Conservation (phyloP, 2,888 invertebrate species). For the Mamestra brassicae region DNA sequence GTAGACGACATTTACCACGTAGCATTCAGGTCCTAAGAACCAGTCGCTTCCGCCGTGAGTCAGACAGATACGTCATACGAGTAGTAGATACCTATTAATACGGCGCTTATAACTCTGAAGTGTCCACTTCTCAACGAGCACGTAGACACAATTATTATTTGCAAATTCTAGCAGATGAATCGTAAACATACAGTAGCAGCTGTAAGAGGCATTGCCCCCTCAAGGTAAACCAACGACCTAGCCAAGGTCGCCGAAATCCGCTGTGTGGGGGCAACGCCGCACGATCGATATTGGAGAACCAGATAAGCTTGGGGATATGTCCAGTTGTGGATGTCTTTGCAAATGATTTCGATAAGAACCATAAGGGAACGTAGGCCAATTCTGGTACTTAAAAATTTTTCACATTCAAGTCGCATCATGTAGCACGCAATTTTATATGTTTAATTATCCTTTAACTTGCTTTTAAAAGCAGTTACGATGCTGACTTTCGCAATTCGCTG, state of each 20-base stretch:
- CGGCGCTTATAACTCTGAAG: neutral
- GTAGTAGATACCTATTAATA: neutral
- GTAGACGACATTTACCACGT: conserved; percentile 42
- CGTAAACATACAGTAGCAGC: neutral
- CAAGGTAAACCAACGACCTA: conserved; percentile 25
- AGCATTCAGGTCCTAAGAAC: conserved; percentile 8
- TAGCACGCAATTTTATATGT: no score
- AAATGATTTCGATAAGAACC: neutral
- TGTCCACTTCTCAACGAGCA: conserved; percentile 13
- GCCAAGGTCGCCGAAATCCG: conserved; percentile 15
- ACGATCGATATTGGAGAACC: conserved; percentile 3
- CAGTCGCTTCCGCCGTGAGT: conserved; percentile 13
- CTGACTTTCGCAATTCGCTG: neutral
- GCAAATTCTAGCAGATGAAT: neutral
- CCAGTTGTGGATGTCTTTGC: neutral
- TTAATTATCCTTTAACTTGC: no score
- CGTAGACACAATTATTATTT: conserved; percentile 16
- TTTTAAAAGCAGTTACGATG: neutral
- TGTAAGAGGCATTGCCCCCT: neutral
- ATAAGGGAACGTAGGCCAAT: no score
- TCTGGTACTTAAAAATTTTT: no score
- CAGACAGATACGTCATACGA: conserved; percentile 5
- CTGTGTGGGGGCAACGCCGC: neutral
- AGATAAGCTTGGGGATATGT: neutral
- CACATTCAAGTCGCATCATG: no score